phyloP scores from a whole-genome alignment of 92 coral and sea anemone species.

The Parazoanthus darwini region DNA sequence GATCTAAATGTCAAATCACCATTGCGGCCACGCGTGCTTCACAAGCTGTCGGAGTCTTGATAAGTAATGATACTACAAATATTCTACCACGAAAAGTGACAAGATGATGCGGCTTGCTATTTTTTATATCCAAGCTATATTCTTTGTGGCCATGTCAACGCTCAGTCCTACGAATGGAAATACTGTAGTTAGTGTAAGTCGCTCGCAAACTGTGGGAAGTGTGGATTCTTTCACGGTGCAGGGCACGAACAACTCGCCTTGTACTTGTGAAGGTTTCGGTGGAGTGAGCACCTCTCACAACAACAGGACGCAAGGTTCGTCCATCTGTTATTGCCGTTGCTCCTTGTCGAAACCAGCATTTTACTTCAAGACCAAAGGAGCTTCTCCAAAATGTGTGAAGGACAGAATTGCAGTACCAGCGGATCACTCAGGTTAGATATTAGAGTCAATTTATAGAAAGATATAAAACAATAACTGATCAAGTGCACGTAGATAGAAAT shows the following conservation, averaged over 20 bases:
- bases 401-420: not conserved
- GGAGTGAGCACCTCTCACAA: not conserved
- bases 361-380: slow-evolving; percentile 10
- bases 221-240: slow-evolving; percentile 12
- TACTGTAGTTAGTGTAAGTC: not conserved
- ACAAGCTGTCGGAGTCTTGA: not conserved
- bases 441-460: not conserved
- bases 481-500: too few species aligned
- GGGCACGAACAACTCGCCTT: not conserved
- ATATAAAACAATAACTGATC: too few species aligned
- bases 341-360: not conserved
- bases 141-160: not conserved
- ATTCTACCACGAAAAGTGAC: not conserved
- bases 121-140: not conserved
- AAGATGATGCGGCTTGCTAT: not conserved
- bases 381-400: slow-evolving; percentile 7
- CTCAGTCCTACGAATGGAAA: not conserved
- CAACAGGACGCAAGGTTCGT: not conserved
- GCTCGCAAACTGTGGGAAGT: not conserved
- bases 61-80: not conserved
- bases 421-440: not conserved
- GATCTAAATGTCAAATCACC: too few species aligned
- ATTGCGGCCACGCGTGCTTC: not conserved
- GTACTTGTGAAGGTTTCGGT: slow-evolving; percentile 11
- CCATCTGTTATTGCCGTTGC: slow-evolving; percentile 14